Evolutionary conservation across 2,888 invertebrate genomes (phyloP), one percentile per base, ranked within the genome.

Genomic region (Schizotus pectinicornis): DNA sequence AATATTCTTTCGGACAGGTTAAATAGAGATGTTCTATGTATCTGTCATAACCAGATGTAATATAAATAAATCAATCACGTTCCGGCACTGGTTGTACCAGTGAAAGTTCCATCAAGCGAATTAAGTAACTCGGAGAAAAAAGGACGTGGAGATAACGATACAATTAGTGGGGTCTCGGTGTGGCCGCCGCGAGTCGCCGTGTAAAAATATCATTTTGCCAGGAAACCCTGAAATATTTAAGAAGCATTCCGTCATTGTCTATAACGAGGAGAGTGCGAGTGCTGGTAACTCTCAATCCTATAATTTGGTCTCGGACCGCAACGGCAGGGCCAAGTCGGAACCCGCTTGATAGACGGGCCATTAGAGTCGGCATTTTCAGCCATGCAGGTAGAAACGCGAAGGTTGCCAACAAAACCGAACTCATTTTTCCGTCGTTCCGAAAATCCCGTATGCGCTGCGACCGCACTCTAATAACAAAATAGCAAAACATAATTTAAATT

Each of bases 211-310:
- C 56, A 63, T 67, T 68, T 68, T 64, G 57, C 57, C 61, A 12
- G 14, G 37, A 52, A 57, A 42, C 41, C 37, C 43, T 53, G 61
- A 67, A 67, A 64, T 63, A 64, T 62, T 61, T 58, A 62, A 63
- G 67, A 69, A 67, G 58, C 61, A 63, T 69, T 69, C 65, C 63
- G 68, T 69, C 68, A 69, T 66, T 69, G 68, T 69, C 66, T 67
- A 64, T 69, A 69, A 68, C 68, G 68, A 68, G 67, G 62, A 65
- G 61, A 62, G 60, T 54, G 58, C 60, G 59, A 62, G 60, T 56
- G 52, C 62, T 53, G 54, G 33, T 55, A 60, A 58, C 13, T 55
- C 43, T 62, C 62, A 57, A 62, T 65, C 65, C 68, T 68, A 61
- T 68, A 69, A 68, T 69, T 68, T 68, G 63, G 67, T 47, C 62